Percentiles rank a stretch among this genome's conserved stretches.
Evolutionary conservation across 2,888 invertebrate genomes (phyloP).

Genomic region (Argyra leucocephala): DNA sequence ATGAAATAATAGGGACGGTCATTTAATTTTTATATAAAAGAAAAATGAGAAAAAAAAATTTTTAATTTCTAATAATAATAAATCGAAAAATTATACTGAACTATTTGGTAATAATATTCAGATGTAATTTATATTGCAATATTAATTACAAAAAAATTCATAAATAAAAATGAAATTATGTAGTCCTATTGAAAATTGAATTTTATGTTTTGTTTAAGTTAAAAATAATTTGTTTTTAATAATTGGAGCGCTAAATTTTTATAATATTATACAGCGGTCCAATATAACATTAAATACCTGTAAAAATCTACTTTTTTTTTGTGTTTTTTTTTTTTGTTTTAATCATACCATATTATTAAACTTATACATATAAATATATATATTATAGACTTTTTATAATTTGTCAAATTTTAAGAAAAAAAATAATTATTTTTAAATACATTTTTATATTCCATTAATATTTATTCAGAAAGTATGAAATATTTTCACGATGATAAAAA

Average conservation of each 20-base stretch:
- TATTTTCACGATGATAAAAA: neutral
- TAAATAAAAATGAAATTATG: conserved; percentile 2
- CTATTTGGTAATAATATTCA: neutral
- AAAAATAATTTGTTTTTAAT: conserved; percentile 4
- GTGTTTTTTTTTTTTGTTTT: too few relatives aligned
- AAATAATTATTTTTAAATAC: neutral
- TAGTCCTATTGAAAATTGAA: neutral
- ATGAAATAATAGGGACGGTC: too few relatives aligned
- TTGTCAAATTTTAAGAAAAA: neutral
- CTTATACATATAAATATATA: neutral
- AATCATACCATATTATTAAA: neutral
- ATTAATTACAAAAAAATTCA: neutral
- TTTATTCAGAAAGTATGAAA: neutral
- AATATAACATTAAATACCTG: neutral
- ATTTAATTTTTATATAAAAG: too few relatives aligned
- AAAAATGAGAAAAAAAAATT: too few relatives aligned
- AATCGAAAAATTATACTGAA: neutral
- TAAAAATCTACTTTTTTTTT: neutral
- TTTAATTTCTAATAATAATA: too few relatives aligned
- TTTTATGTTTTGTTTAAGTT: neutral
- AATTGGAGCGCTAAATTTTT: neutral
- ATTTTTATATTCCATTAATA: neutral
- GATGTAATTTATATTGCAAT: conserved; percentile 3
- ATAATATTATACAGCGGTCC: conserved; percentile 2
- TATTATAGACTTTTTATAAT: neutral